phyloP scores from a whole-genome alignment of 2,113 vertebrate species.

The Nycticryphes semicollaris region DNA sequence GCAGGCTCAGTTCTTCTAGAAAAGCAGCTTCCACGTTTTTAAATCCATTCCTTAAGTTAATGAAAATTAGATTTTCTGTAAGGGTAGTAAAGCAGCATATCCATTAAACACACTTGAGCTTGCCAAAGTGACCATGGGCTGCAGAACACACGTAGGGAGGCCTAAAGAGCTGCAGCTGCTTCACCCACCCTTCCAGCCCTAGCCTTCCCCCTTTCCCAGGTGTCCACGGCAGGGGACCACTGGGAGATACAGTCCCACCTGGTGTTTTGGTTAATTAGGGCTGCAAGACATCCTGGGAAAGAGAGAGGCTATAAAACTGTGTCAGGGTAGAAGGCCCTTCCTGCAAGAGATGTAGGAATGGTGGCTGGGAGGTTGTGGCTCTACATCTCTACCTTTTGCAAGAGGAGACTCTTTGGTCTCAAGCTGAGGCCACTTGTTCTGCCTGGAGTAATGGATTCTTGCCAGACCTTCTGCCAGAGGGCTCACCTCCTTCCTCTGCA shows the following conservation, averaged over 20 bases:
- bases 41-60: not conserved
- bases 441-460: not conserved
- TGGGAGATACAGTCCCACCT: not conserved
- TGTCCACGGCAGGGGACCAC: not conserved
- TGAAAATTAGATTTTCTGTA: not conserved
- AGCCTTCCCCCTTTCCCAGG: not conserved
- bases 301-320: not conserved
- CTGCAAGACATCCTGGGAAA: not conserved
- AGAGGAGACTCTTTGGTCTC: not conserved
- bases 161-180: not conserved
- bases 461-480: not conserved
- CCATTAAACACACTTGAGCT: not conserved
- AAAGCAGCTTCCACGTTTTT: not conserved
- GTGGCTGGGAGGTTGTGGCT: not conserved
- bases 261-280: not conserved
- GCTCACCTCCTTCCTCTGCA: not conserved
- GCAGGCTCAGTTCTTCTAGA: not conserved
- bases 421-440: not conserved
- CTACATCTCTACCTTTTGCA: not conserved
- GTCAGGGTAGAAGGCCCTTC: not conserved
- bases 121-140: not conserved
- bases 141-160: rapidly evolving
- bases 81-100: not conserved
- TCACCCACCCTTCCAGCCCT: not conserved
- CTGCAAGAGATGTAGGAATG: not conserved